Percentiles rank a stretch among this genome's conserved stretches.
These are phyloP conservation scores for Lobophora halterata DNA, from an alignment of 2,888 invertebrate genomes.

Conservation along the genomic window DNA sequence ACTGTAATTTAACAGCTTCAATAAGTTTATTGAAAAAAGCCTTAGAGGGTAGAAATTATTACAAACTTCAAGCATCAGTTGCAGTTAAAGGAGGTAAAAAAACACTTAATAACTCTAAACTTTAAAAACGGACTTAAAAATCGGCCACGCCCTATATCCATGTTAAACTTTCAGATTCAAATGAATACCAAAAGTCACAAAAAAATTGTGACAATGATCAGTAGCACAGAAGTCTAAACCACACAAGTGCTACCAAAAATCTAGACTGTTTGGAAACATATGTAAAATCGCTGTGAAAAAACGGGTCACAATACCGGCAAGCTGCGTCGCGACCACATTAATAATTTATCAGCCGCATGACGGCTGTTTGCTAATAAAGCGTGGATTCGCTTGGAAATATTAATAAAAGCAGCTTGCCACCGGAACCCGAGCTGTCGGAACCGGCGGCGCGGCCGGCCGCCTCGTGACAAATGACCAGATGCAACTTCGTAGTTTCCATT, in stretches of 20 bases:
- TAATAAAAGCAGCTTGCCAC: conserved; percentile 77
- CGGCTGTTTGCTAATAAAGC: conserved; percentile 81
- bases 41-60: no score
- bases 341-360: conserved; percentile 80
- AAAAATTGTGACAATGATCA: background rate
- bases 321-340: conserved; percentile 74
- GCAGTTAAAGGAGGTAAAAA: no score
- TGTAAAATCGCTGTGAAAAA: conserved; percentile 51
- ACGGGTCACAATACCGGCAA: conserved; percentile 59
- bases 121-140: no score
- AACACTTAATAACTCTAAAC: no score
- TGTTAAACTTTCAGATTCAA: no score
- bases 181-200: no score
- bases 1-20: background rate
- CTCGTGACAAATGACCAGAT: conserved; percentile 75
- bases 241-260: conserved; percentile 13
- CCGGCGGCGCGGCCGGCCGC: conserved; percentile 45
- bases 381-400: conserved; percentile 77
- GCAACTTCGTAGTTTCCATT: conserved; percentile 72
- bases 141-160: no score
- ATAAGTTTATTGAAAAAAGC: no score
- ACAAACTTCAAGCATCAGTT: no score
- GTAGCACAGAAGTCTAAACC: background rate
- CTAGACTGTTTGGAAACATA: conserved; percentile 35
- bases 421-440: conserved; percentile 62